Base-by-base conservation (phyloP, 2,113 vertebrate genomes). In the Oceanites oceanicus region DNA sequence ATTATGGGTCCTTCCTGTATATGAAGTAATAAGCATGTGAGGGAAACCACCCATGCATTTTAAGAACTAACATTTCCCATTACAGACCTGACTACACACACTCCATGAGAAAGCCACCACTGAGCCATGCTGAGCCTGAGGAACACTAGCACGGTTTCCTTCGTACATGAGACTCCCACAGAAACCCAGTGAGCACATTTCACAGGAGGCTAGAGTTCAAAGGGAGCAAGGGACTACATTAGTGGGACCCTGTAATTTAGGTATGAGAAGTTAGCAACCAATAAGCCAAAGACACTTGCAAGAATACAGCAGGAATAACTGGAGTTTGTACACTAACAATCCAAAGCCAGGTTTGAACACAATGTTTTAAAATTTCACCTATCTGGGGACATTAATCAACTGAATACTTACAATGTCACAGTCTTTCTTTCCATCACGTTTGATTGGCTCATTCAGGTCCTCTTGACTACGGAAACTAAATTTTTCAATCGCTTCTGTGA, bases 401-500 rank as follows among this genome's bases (percentile, higher is more conserved):
- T 0, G 2, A 72, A 32, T 89, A 98, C 99, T 99, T 94, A 99
- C 99, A 22, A 98, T 97, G 50, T 99, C 99, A 91, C 97, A 98
- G 56, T 99, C 99, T 95, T 99, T 99, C 97, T 99, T 99, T 56
- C 98, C 98, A 44, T 99, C 99, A 47, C 99, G 98, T 86, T 99
- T 99, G 90, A 99, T 98, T 18, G 99, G 99, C 78, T 99, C 99
- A 21, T 99, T 99, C 91, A 99, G 98, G 97, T 99, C 99, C 95
- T 99, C 99, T 97, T 99, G 99, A 95, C 99, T 99, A 91, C 99
- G 99, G 97, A 99, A 99, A 98, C 99, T 99, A 97, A 99, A 99
- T 96, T 99, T 99, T 97, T 99, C 99, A 94, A 99, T 99, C 13
- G 99, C 99, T 98, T 99, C 99, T 13, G 99, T 99, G 96, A 99